These are phyloP conservation scores for Taeniopygia guttata DNA, from an alignment of 2,797 vertebrate species.

Conservation along the genomic window DNA sequence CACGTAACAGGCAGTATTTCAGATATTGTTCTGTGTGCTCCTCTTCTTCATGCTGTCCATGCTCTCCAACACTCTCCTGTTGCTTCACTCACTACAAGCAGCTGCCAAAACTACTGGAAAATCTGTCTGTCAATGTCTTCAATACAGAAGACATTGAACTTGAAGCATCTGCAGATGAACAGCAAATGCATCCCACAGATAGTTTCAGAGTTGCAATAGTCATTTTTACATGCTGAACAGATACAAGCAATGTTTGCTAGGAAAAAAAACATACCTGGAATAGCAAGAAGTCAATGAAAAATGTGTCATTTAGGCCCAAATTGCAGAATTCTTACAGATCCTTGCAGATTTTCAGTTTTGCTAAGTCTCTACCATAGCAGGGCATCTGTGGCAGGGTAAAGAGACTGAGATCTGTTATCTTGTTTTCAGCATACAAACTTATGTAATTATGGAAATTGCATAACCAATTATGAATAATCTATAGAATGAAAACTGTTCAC, in stretches of 20 bases:
- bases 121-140: background rate
- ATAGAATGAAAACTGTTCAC: conserved; percentile 13
- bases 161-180: background rate
- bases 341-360: background rate
- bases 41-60: background rate
- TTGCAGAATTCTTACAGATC: background rate
- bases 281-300: background rate
- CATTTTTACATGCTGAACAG: background rate
- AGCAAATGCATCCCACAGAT: background rate
- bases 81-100: background rate
- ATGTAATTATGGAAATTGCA: background rate
- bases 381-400: background rate
- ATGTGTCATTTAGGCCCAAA: background rate
- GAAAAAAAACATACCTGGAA: background rate
- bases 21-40: background rate
- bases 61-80: background rate
- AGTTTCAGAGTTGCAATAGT: background rate
- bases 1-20: background rate
- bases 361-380: background rate
- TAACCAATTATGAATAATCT: conserved; percentile 25
- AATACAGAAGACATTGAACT: background rate
- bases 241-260: background rate
- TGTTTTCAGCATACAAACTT: background rate
- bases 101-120: background rate
- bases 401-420: background rate